Conservation (phyloP, 2,888 invertebrate genomes). For the Hydriomena furcata region DNA sequence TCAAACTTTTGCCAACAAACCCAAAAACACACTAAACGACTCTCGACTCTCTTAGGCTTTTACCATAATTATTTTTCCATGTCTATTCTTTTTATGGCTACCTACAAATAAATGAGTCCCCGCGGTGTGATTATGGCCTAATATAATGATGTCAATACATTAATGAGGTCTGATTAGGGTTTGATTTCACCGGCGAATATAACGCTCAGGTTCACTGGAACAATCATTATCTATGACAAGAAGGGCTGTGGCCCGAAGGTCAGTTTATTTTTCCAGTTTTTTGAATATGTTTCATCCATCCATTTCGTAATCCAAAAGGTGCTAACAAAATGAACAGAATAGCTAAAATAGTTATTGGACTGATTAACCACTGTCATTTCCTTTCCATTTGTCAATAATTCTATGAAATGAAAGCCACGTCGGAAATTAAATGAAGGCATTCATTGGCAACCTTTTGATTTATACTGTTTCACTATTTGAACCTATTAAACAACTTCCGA, state of each 20-base stretch:
- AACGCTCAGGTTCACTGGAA: conserved; percentile 7
- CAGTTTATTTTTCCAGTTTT: no score
- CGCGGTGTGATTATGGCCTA: conserved; percentile 42
- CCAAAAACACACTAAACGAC: background rate
- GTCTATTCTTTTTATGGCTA: conserved; percentile 45
- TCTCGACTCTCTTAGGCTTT: conserved; percentile 39
- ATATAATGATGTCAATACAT: conserved; percentile 39
- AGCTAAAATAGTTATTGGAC: conserved; percentile 13
- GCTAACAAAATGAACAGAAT: background rate
- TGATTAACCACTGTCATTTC: conserved; percentile 32
- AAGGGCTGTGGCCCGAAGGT: no score
- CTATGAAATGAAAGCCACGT: conserved; percentile 53
- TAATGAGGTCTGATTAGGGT: conserved; percentile 30
- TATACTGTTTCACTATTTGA: conserved; percentile 47
- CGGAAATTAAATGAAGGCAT: conserved; percentile 63
- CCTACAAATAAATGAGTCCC: conserved; percentile 48
- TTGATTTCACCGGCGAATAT: conserved; percentile 21
- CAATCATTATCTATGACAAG: background rate
- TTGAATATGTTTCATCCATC: no score
- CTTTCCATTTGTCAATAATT: conserved; percentile 55
- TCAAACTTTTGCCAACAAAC: background rate
- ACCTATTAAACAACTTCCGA: conserved; percentile 31
- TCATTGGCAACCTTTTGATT: conserved; percentile 61
- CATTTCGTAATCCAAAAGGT: no score
- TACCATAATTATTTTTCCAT: conserved; percentile 52